Base-by-base conservation (phyloP, 2,113 vertebrate genomes). In the Gorsachius goisagi region DNA sequence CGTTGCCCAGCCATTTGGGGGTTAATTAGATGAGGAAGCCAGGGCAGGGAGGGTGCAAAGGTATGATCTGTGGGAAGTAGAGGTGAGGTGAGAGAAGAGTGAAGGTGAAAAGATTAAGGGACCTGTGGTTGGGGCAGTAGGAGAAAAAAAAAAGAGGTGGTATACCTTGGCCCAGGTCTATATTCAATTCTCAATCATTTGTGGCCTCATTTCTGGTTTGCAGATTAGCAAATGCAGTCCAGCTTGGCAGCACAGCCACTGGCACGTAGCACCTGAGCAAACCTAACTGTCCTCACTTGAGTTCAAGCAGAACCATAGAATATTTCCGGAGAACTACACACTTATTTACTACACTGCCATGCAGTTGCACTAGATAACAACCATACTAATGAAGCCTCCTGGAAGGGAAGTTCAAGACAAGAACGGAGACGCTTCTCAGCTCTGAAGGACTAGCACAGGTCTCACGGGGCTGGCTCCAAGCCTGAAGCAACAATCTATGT, bases 331-430 rank as follows among this genome's bases (percentile, higher is more conserved):
- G 30, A 62, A 3, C 62, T 30, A 9, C 69, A 9, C 3, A 33
- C 26, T 37, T 16, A 6, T 20, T 17, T 24, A 27, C n/a, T 32
- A 5, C 2, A 0, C 69, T 11, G 32, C 50, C 10, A 0, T 3
- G 41, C 9, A 3, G 24, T 14, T 5, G 37, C 4, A 12, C 39
- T 44, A 76, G 85, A 35, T 37, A 88, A 64, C 75, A 53, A 2
- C 73, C 3, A 45, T 9, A 3, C 27, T 55, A 72, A 41, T 0
- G 24, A 88, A 45, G 32, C 16, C 32, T 49, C 10, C 2, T 62
- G 77, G 50, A 67, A 72, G 62, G 4, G 26, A 28, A 21, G 33
- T 14, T 53, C 20, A 30, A 56, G 73, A 20, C 0, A 1, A 33
- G 52, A 68, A 16, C 55, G 32, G 33, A 71, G 41, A 33, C 10